Evolutionary conservation across 2,888 invertebrate species (phyloP), one percentile per base, ranked within the genome.

Genomic region (Cepaea hortensis): DNA sequence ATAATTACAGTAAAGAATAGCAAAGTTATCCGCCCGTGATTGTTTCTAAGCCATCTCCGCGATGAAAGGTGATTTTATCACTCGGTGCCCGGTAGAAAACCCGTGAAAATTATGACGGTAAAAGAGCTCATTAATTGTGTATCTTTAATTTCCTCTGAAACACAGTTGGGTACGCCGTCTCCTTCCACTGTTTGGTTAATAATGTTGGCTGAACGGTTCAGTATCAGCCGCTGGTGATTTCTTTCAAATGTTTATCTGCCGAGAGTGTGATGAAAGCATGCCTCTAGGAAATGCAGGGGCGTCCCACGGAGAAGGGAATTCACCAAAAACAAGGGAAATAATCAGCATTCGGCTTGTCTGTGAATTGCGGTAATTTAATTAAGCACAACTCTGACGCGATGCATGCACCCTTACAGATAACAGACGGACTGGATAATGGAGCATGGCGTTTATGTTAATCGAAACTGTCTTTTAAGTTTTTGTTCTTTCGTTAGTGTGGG

Each of bases 301-400:
- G 35, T 55, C 20, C 61, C 61, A 65, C 35, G 35, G 62, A 15
- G 35, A 79, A 35, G 18, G 20, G 13, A 62, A 79, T 15, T 9
- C 35, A 0, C 5, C 3, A 62, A 55, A 62, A 79, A 79, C 61
- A n/a, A 35, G 62, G 62, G 46, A 62, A 79, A 62, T 79, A 62
- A 65, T 35, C 62, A 79, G 35, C 61, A 23, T 62, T 79, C 35
- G 20, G 61, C 35, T 62, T 62, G 62, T 79, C 79, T 62, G 62
- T 35, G 79, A 79, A 62, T 79, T 23, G 79, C 35, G 61, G 15
- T 62, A 79, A 79, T 35, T 79, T 79, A 79, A 79, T 79, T 79
- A 62, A 79, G 79, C 35, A 18, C 62, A 35, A 35, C 62, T 35
- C 79, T 79, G 35, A 62, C 46, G 79, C 62, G 46, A 46, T 79